These are phyloP conservation scores for Apeltes quadracus DNA, from an alignment of 2,113 vertebrate genomes.

Conservation along the genomic window DNA sequence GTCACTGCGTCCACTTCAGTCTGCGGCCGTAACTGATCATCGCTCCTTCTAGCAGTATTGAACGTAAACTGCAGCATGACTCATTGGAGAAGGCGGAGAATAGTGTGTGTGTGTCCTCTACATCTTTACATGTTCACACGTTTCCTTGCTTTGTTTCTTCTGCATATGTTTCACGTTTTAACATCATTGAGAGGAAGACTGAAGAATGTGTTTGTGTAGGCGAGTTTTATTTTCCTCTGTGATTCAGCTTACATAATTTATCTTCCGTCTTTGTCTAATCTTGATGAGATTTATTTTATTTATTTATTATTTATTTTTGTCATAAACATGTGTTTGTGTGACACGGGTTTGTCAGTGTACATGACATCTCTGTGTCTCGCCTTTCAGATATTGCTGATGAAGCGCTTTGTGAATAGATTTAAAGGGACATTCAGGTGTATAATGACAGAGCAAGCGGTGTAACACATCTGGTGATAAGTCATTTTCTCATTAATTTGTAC, in stretches of 20 bases:
- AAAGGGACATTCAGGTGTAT: background rate
- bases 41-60: background rate
- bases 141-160: slow-evolving; percentile 8
- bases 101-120: background rate
- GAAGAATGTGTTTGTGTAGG: slow-evolving; percentile 20
- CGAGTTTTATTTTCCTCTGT: slow-evolving; percentile 2
- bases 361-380: background rate
- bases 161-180: slow-evolving; percentile 15
- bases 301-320: too few relatives aligned
- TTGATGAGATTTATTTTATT: slow-evolving; percentile 15
- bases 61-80: background rate
- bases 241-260: slow-evolving; percentile 10
- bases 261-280: slow-evolving; percentile 30
- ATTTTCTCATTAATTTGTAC: too few relatives aligned
- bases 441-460: too few relatives aligned
- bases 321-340: slow-evolving; percentile 1
- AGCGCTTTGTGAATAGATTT: background rate
- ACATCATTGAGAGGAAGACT: slow-evolving; percentile 10
- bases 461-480: too few relatives aligned
- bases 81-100: too few relatives aligned
- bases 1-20: too few relatives aligned
- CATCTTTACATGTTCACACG: slow-evolving; percentile 11
- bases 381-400: background rate
- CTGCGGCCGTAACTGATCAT: too few relatives aligned
- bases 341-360: background rate